Base-by-base conservation (phyloP, 2,797 vertebrate genomes). In the Chrysocyon brachyurus region DNA sequence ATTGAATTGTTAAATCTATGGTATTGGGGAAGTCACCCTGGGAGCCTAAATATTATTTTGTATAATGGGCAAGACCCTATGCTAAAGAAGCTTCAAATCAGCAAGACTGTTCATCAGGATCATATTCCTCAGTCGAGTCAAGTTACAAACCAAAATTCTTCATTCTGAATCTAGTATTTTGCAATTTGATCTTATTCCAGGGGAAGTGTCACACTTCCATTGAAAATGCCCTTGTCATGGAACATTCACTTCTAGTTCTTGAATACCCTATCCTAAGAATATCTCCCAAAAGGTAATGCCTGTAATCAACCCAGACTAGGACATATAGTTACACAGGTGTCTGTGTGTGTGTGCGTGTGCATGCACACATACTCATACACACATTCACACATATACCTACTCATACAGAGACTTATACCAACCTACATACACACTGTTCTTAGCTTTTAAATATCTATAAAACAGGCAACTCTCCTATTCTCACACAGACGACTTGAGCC, bases 1-100 rank as follows among this genome's bases (percentile, higher is more conserved):
- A 98, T 98, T 98, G 96, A 98, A 94, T 94, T 98, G 96, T 98
- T 98, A 98, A 98, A 98, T 95, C 96, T 88, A 88, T 61, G 40
- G 95, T 95, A 96, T 97, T 95, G 87, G 87, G 92, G 96, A 97
- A 98, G 95, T 98, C 93, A 87, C 89, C 85, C 54, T 85, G 89
- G 96, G 96, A 98, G 83, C 97, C 84, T 96, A 96, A 97, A 98
- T 98, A 97, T 94, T 22, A 6, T 93, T 94, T 92, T 56, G 75
- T 46, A 9, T 96, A 97, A 97, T 75, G 94, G 87, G 82, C 87
- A 97, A 94, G 87, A 97, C 97, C 97, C 94, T 96, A 19, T 59
- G 97, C 68, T 95, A 93, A 92, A 95, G 97, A 97, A 97, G 61
- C 26, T 85, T 22, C 21, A 46, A 26, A 24, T 12, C 61, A 63